A percentile compares a stretch with the other conserved stretches of the same genome.
These are phyloP conservation scores for Nephila pilipes DNA, from an alignment of 1,140 invertebrate species.

Conservation along the genomic window DNA sequence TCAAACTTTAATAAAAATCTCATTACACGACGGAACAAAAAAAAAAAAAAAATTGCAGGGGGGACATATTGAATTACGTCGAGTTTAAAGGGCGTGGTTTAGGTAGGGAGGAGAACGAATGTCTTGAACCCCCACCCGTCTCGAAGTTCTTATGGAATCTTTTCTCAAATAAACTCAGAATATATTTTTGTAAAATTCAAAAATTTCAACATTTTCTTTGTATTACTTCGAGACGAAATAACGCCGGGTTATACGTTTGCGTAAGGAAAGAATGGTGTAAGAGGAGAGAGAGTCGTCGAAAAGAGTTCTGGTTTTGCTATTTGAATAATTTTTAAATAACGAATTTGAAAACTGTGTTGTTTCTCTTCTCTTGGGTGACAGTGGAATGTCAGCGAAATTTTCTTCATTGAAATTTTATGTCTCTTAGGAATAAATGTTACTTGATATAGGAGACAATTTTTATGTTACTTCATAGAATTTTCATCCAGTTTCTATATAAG, in stretches of 20 bases:
- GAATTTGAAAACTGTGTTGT: not conserved
- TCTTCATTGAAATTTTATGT: not conserved
- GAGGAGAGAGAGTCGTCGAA: not conserved
- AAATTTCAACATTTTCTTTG: not conserved
- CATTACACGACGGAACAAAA: constrained; percentile 50
- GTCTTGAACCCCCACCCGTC: not conserved
- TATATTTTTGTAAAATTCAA: not conserved
- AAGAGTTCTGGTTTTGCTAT: not conserved
- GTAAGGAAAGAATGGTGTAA: not conserved
- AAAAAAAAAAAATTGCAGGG: constrained; percentile 17
- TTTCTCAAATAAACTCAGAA: constrained; percentile 2
- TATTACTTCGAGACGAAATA: not conserved
- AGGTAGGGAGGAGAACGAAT: not conserved
- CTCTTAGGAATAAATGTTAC: not conserved
- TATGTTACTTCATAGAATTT: not conserved
- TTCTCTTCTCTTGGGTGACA: not conserved
- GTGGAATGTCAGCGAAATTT: not conserved
- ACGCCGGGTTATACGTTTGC: too few relatives aligned
- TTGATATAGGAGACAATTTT: not conserved
- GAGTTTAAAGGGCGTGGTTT: constrained; percentile 34
- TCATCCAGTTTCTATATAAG: not conserved
- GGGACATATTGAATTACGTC: constrained; percentile 19
- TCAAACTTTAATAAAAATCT: constrained; percentile 71
- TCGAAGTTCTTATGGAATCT: constrained; percentile 3
- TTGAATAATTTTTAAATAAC: not conserved